phyloP scores from a whole-genome alignment of 2,888 invertebrate species.

The Marasmarcha lunaedactyla region DNA sequence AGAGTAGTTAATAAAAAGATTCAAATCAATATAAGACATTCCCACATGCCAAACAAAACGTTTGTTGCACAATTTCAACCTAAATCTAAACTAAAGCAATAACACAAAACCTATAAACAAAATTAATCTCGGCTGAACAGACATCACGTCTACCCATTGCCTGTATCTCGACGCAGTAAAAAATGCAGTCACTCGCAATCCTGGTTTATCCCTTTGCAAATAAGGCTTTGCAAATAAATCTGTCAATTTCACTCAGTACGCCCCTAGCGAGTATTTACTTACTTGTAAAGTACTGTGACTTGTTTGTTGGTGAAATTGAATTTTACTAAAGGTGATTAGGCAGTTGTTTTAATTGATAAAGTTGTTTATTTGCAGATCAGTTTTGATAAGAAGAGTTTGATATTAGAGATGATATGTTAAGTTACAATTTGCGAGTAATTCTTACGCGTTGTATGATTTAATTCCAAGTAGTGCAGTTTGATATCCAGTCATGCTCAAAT shows the following conservation, averaged over 20 bases:
- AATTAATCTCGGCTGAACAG: too few relatives aligned
- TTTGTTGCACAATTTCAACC: too few relatives aligned
- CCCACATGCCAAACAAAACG: too few relatives aligned
- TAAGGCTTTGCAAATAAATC: constrained; percentile 67
- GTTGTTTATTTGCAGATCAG: not conserved
- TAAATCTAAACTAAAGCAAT: too few relatives aligned
- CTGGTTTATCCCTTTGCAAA: constrained; percentile 51
- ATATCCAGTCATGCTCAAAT: too few relatives aligned
- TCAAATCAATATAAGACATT: too few relatives aligned
- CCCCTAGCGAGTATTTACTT: constrained; percentile 34
- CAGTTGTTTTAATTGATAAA: not conserved
- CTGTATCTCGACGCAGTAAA: constrained; percentile 31
- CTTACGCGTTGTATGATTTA: too few relatives aligned
- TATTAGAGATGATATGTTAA: too few relatives aligned
- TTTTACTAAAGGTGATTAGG: not conserved
- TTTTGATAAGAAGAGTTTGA: not conserved
- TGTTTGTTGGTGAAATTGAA: not conserved
- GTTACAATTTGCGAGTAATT: too few relatives aligned
- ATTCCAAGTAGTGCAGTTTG: too few relatives aligned
- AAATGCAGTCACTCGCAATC: constrained; percentile 56
- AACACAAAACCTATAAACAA: too few relatives aligned
- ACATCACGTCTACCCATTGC: not conserved
- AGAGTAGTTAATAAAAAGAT: too few relatives aligned
- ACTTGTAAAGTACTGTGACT: constrained; percentile 3
- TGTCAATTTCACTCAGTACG: constrained; percentile 64